Percentiles rank a stretch among this genome's conserved stretches.
Evolutionary conservation across 2,888 invertebrate genomes (phyloP).

Genomic region (Molorchus minor): DNA sequence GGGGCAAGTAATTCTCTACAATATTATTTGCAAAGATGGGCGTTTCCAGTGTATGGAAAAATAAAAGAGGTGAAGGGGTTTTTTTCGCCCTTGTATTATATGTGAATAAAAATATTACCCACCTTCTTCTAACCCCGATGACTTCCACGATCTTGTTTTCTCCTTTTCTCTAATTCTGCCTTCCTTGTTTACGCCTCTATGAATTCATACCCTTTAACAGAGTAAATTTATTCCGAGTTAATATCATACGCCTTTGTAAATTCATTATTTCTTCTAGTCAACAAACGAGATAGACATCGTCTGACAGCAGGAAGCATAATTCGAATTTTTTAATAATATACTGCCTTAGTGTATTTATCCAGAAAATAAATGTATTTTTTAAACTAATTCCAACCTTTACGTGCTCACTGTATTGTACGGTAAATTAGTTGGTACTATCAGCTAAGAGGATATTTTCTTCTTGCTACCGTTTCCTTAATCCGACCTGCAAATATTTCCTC

Average conservation of each 20-base stretch:
- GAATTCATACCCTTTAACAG: slow-evolving; percentile 49
- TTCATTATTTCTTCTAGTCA: slow-evolving; percentile 40
- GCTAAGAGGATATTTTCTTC: slow-evolving; percentile 15
- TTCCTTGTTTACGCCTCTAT: slow-evolving; percentile 52
- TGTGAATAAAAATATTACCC: not conserved
- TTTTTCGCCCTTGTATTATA: not conserved
- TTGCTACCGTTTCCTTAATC: slow-evolving; percentile 40
- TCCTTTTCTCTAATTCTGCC: slow-evolving; percentile 44
- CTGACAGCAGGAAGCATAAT: not conserved
- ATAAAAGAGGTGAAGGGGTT: too few species aligned
- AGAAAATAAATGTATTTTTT: too few species aligned
- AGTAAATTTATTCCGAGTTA: slow-evolving; percentile 48
- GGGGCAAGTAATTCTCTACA: too few species aligned
- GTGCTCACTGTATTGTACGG: not conserved
- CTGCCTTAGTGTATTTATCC: not conserved
- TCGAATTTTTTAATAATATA: not conserved
- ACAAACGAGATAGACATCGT: not conserved
- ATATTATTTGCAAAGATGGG: too few species aligned
- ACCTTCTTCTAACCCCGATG: slow-evolving; percentile 21
- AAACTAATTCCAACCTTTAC: not conserved
- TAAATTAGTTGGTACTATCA: too few species aligned
- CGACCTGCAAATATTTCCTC: slow-evolving; percentile 57
- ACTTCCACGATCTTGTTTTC: slow-evolving; percentile 29
- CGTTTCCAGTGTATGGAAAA: too few species aligned
- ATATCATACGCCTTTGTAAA: slow-evolving; percentile 49